A percentile compares a stretch with the other conserved stretches of the same genome.
These are phyloP conservation scores for Pseudocheirus occidentalis DNA, from an alignment of 2,797 vertebrate species.

Conservation along the genomic window DNA sequence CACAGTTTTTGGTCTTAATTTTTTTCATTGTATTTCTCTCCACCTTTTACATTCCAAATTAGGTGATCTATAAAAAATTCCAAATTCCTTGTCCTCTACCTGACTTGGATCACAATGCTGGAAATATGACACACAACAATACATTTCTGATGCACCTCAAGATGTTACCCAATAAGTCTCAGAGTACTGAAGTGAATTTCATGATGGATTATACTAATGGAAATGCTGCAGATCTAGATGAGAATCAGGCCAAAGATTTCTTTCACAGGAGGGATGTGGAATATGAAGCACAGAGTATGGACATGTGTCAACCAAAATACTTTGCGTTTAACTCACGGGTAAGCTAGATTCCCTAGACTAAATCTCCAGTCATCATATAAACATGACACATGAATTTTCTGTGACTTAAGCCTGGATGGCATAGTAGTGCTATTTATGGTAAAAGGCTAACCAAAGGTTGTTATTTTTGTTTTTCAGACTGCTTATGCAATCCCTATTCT, in stretches of 20 bases:
- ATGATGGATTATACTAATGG: conserved; percentile 90
- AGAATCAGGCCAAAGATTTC: conserved; percentile 73
- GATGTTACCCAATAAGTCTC: conserved; percentile 84
- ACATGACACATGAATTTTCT: conserved; percentile 42
- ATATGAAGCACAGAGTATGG: conserved; percentile 85
- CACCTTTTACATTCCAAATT: conserved; percentile 10
- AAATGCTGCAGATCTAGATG: conserved; percentile 79
- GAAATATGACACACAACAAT: conserved; percentile 89
- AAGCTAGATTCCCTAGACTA: conserved; percentile 52
- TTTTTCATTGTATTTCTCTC: neutral
- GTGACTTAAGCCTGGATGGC: conserved; percentile 46
- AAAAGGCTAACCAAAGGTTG: conserved; percentile 67
- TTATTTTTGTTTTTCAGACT: conserved; percentile 88
- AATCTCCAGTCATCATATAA: neutral
- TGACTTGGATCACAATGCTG: conserved; percentile 82
- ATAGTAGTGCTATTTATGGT: neutral
- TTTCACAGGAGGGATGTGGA: conserved; percentile 83
- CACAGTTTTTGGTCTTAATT: neutral
- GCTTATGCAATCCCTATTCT: conserved; percentile 97
- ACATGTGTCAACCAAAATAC: conserved; percentile 94
- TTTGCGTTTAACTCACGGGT: conserved; percentile 98
- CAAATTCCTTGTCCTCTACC: conserved; percentile 95
- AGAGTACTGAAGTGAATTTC: conserved; percentile 82
- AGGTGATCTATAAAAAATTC: conserved; percentile 98
- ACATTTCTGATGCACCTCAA: conserved; percentile 84